Evolutionary conservation across 2,888 invertebrate species (phyloP).

Genomic region (Campoplex capitator): DNA sequence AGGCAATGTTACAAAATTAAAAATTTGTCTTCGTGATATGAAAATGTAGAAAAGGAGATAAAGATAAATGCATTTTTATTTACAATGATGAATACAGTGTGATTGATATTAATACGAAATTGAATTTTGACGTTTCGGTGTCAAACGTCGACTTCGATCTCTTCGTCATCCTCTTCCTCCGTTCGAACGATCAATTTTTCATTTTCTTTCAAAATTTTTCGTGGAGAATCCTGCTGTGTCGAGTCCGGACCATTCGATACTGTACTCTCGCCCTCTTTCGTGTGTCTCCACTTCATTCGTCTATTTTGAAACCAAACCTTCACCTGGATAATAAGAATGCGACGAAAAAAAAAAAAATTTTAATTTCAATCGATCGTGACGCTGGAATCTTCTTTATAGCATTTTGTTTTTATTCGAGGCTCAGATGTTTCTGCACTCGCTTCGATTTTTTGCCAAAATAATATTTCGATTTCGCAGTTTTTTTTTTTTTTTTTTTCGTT

Average conservation of each 20-base stretch:
- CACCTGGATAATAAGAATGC: constrained; percentile 86
- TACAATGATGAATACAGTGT: constrained; percentile 31
- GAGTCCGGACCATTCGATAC: constrained; percentile 71
- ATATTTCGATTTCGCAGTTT: too few species aligned
- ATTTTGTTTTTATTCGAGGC: background rate
- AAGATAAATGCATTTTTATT: constrained; percentile 40
- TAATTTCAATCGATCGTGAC: too few species aligned
- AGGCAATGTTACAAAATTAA: too few species aligned
- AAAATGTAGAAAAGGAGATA: background rate
- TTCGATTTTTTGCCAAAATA: too few species aligned
- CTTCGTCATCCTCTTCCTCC: constrained; percentile 72
- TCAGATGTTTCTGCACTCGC: too few species aligned
- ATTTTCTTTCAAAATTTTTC: constrained; percentile 45
- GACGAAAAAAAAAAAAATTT: too few species aligned
- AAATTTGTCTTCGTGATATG: too few species aligned
- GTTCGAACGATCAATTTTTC: constrained; percentile 12
- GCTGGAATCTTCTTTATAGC: too few species aligned
- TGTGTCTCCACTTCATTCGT: constrained; percentile 95
- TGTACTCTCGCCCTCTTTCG: constrained; percentile 86
- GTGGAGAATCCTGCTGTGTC: constrained; percentile 69
- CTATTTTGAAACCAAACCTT: constrained; percentile 98
- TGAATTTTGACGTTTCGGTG: background rate
- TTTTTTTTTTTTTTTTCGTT: constrained; percentile 52
- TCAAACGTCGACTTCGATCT: constrained; percentile 79
- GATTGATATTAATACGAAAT: background rate